phyloP scores from a whole-genome alignment of 2,113 vertebrate genomes.

The Promerops cafer region DNA sequence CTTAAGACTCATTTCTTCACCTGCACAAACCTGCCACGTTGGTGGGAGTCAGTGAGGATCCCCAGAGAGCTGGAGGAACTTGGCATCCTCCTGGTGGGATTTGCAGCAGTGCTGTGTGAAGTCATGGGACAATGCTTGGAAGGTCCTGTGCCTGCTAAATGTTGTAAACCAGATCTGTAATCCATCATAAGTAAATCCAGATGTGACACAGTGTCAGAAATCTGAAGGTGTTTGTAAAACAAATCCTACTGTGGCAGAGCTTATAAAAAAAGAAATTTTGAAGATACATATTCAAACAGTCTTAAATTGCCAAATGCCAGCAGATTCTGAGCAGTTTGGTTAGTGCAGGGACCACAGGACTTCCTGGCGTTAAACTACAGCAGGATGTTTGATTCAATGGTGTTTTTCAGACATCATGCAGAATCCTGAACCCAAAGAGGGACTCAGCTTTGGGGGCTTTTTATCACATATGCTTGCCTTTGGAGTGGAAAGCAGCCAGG shows the following conservation, averaged over 20 bases:
- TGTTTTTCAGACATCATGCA: not conserved
- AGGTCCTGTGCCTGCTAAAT: not conserved
- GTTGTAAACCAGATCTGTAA: not conserved
- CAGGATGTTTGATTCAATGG: not conserved
- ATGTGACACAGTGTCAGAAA: conserved; percentile 9
- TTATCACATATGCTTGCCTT: not conserved
- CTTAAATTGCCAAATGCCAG: not conserved
- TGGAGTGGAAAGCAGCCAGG: not conserved
- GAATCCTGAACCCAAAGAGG: not conserved
- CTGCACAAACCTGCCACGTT: not conserved
- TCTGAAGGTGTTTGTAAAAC: conserved; percentile 17
- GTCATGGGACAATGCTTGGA: not conserved
- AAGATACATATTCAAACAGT: not conserved
- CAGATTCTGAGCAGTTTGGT: not conserved
- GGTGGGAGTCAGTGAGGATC: not conserved
- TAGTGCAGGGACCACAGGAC: not conserved
- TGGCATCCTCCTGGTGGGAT: not conserved
- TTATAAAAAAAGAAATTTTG: not conserved
- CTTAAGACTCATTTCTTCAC: not conserved
- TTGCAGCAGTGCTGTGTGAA: not conserved
- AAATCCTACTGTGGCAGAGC: not conserved
- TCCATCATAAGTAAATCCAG: conserved; percentile 19
- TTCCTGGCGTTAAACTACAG: not conserved
- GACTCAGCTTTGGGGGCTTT: not conserved
- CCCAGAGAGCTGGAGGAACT: not conserved